phyloP scores from a whole-genome alignment of 2,888 invertebrate species.

The Strigamia maritima region DNA sequence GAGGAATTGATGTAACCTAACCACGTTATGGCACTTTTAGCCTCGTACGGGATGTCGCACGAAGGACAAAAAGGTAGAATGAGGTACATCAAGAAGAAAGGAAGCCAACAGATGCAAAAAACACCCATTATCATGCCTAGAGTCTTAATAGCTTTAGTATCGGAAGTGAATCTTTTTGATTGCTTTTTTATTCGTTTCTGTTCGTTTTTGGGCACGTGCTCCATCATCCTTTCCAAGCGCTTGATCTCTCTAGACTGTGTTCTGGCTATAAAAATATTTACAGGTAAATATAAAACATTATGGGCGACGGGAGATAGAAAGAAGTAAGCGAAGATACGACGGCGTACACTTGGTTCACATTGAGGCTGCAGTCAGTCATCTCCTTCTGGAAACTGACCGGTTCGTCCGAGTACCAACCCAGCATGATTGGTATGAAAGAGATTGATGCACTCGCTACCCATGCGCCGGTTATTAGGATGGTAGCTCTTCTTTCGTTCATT shows the following conservation, averaged over 20 bases:
- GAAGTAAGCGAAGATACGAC: conserved; percentile 49
- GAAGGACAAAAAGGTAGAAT: conserved; percentile 81
- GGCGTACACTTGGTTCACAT: conserved; percentile 49
- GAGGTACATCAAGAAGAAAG: conserved; percentile 93
- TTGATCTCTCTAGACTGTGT: conserved; percentile 48
- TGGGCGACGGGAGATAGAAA: conserved; percentile 49
- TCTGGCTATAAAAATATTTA: conserved; percentile 49
- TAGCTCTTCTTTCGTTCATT: conserved; percentile 46
- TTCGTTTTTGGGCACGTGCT: conserved; percentile 43
- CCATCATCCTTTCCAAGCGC: conserved; percentile 46
- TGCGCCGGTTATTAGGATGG: conserved; percentile 46
- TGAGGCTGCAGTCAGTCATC: conserved; percentile 40
- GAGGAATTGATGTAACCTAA: conserved; percentile 47
- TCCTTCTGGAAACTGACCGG: conserved; percentile 25
- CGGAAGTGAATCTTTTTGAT: conserved; percentile 53
- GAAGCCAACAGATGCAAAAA: conserved; percentile 95
- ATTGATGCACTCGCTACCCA: conserved; percentile 49
- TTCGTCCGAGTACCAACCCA: conserved; percentile 48
- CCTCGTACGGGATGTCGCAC: conserved; percentile 44
- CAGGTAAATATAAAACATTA: conserved; percentile 49
- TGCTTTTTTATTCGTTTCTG: conserved; percentile 41
- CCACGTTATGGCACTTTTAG: conserved; percentile 46
- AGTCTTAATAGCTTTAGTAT: conserved; percentile 95
- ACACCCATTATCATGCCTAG: conserved; percentile 95
- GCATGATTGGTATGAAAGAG: conserved; percentile 50